Base-by-base conservation (phyloP, 2,797 vertebrate species). In the Galago senegalensis region DNA sequence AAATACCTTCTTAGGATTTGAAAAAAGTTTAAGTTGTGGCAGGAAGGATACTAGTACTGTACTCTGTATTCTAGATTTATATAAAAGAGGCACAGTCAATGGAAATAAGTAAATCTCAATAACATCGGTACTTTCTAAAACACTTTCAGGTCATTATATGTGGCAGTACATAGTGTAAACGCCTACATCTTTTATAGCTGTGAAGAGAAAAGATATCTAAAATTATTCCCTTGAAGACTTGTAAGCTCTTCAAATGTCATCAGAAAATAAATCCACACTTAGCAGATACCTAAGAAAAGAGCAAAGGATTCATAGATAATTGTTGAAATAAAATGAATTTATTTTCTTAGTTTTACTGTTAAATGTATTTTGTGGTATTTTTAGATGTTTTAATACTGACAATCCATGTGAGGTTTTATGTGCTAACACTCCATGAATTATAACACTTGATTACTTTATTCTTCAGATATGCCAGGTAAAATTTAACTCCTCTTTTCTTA, bases 391-490 rank as follows among this genome's bases (percentile, higher is more conserved):
- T 75, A 79, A 87, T 95, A 81, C 93, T 82, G 60, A 90, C 95
- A 94, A 89, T 84, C 34, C 37, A n/a, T 72, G 60, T 89, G 96
- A 97, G 70, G 34, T 87, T 97, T 96, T 88, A 76, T 89, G 40
- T 86, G 70, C 79, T 97, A 95, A 87, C 92, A 95, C 88, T 88
- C 79, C 87, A 89, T 95, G 95, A 95, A 97, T 98, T 95, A 94
- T 77, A 85, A 61, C 79, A 89, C 87, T 95, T 97, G 93, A 95
- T 96, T 97, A 89, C 83, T 75, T 95, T 97, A 96, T 93, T 97
- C 82, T 97, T 95, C 31, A 97, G 94, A 93, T 92, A 97, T 97
- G 79, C 65, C 90, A 97, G 95, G 93, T 95, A 93, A 86, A 92
- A 75, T 97, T 97, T 95, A 94, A 87, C 72, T 92, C 87, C 13